These are phyloP conservation scores for Agrotis ipsilon DNA, from an alignment of 2,888 invertebrate genomes.

Conservation along the genomic window DNA sequence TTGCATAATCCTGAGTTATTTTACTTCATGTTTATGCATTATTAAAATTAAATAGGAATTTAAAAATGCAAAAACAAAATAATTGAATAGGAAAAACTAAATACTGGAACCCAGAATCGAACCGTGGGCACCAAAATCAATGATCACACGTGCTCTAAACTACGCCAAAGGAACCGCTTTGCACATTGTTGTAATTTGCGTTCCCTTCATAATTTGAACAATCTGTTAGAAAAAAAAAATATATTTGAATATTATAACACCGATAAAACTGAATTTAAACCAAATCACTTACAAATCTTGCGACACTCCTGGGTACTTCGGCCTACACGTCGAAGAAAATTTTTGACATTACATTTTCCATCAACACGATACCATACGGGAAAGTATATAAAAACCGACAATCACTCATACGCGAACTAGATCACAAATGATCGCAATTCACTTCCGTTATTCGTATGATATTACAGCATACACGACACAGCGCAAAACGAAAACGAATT, in stretches of 20 bases:
- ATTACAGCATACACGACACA: conserved; percentile 13
- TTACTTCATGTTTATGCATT: not conserved
- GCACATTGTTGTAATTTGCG: conserved; percentile 55
- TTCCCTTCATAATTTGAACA: conserved; percentile 47
- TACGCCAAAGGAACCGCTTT: conserved; percentile 62
- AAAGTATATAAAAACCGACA: not conserved
- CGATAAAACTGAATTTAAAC: not conserved
- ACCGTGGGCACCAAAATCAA: conserved; percentile 70
- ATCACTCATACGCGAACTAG: not conserved
- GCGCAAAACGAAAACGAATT: conserved; percentile 42
- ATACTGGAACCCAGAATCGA: conserved; percentile 71
- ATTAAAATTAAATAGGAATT: conserved; percentile 2
- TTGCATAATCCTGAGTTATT: conserved; percentile 19
- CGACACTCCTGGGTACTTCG: conserved; percentile 31
- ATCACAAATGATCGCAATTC: not conserved
- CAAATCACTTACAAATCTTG: conserved; percentile 30
- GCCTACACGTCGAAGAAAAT: conserved; percentile 34
- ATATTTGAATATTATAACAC: fast-evolving
- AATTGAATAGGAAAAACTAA: conserved; percentile 48
- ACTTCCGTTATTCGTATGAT: conserved; percentile 4
- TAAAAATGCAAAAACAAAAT: conserved; percentile 42
- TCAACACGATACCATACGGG: conserved; percentile 9
- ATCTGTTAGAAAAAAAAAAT: conserved; percentile 54
- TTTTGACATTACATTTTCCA: conserved; percentile 45
- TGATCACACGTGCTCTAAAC: conserved; percentile 69